A percentile compares a stretch with the other conserved stretches of the same genome.
Evolutionary conservation across 35 echinoderm and acorn worm species (phyloP).

Genomic region (Ophioderma brevispina): DNA sequence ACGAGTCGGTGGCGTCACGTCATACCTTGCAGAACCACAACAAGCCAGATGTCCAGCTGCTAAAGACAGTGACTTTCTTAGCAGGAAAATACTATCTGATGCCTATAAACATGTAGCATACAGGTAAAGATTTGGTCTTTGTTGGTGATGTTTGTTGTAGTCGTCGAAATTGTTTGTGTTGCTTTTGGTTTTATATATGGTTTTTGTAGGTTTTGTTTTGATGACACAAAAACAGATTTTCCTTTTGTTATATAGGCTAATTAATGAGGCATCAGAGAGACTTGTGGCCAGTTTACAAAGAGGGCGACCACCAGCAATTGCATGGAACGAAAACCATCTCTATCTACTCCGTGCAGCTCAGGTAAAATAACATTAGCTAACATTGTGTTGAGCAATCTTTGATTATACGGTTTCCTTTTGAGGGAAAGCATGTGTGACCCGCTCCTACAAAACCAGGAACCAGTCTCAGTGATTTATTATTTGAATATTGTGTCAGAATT

Average conservation of each 20-base stretch:
- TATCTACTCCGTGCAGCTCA: conserved; percentile 66
- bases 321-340: conserved; percentile 90
- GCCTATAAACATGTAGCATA: conserved; percentile 83
- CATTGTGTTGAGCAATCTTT: too few relatives aligned
- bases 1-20: conserved; percentile 54
- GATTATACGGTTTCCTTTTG: too few relatives aligned
- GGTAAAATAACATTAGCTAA: too few relatives aligned
- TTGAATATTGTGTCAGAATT: too few relatives aligned
- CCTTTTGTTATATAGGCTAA: conserved; percentile 49
- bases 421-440: too few relatives aligned
- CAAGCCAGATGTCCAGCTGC: conserved; percentile 43
- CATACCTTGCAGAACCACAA: conserved; percentile 50
- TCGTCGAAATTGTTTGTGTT: too few relatives aligned
- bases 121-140: conserved; percentile 48
- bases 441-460: too few relatives aligned
- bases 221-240: background rate
- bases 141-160: too few relatives aligned
- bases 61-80: conserved; percentile 52
- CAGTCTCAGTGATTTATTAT: too few relatives aligned
- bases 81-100: conserved; percentile 48
- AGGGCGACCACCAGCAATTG: conserved; percentile 51
- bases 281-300: conserved; percentile 34
- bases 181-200: too few relatives aligned
- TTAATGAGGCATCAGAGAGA: conserved; percentile 22
- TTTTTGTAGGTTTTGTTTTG: too few relatives aligned